These are phyloP conservation scores for Muschampia plurimacula DNA, from an alignment of 2,888 invertebrate genomes.

Conservation along the genomic window DNA sequence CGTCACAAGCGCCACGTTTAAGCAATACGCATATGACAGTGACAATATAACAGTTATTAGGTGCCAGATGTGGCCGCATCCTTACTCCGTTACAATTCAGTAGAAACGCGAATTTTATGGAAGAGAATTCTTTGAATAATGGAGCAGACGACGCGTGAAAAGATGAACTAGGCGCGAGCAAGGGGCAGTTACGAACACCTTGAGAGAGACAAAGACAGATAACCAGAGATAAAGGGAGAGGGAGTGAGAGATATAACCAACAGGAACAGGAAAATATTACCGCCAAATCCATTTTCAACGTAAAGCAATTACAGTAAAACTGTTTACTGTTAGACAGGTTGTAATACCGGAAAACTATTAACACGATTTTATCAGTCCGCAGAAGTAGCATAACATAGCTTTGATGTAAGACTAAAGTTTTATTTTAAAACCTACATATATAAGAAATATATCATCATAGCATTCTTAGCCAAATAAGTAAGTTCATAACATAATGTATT, in stretches of 20 bases:
- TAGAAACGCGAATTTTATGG: constrained; percentile 62
- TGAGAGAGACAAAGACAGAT: not conserved
- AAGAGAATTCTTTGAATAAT: constrained; percentile 73
- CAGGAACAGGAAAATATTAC: not conserved
- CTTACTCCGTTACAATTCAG: constrained; percentile 58
- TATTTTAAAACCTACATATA: too few relatives aligned
- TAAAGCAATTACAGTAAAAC: too few relatives aligned
- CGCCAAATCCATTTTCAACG: too few relatives aligned
- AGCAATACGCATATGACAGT: constrained; percentile 20
- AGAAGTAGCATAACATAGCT: too few relatives aligned
- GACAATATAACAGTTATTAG: constrained; percentile 32
- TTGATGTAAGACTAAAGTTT: too few relatives aligned
- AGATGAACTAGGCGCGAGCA: constrained; percentile 44
- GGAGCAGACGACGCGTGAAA: constrained; percentile 68
- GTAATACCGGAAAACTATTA: too few relatives aligned
- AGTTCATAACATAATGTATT: too few relatives aligned
- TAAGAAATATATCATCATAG: too few relatives aligned
- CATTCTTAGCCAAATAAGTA: too few relatives aligned
- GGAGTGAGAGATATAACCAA: not conserved
- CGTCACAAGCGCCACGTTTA: constrained; percentile 7
- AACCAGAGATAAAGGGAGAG: not conserved
- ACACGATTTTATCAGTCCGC: too few relatives aligned
- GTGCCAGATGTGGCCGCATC: constrained; percentile 54
- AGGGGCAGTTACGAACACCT: constrained; percentile 7
- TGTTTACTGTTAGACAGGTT: too few relatives aligned